Evolutionary conservation across 1,140 invertebrate species (phyloP).

Genomic region (Drosophila malerkotliana): DNA sequence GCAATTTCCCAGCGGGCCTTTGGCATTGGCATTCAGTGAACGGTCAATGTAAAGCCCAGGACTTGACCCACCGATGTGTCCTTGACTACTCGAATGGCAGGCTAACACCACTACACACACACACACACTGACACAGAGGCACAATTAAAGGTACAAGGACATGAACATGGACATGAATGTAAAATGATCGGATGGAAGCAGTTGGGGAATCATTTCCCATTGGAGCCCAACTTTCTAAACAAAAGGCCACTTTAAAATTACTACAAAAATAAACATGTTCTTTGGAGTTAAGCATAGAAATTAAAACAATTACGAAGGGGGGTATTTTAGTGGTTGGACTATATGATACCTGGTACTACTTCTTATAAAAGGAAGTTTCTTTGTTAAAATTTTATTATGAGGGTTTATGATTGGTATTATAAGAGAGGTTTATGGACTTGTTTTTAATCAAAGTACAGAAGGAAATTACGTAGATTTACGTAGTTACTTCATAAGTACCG

Average conservation of each 20-base stretch:
- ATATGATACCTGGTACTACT: no score
- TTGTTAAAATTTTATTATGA: no score
- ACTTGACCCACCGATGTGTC: constrained; percentile 4
- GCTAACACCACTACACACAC: neutral
- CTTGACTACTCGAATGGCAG: constrained; percentile 9
- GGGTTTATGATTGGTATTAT: no score
- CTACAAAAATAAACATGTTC: no score
- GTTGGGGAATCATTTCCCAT: neutral
- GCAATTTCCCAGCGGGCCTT: neutral
- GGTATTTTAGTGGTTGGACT: no score
- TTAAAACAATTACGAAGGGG: no score
- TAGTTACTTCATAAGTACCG: no score
- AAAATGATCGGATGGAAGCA: constrained; percentile 2
- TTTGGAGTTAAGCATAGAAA: no score
- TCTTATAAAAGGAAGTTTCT: no score
- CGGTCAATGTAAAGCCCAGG: constrained; percentile 4
- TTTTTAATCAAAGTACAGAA: no score
- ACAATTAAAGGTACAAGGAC: constrained; percentile 25
- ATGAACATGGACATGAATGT: constrained; percentile 15
- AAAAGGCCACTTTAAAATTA: neutral
- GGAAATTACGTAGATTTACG: no score
- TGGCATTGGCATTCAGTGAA: constrained; percentile 30
- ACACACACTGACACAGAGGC: neutral
- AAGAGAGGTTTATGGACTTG: no score
- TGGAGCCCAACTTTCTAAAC: neutral